Base-by-base conservation (phyloP, 2,113 vertebrate genomes). In the Engraulis encrasicolus region DNA sequence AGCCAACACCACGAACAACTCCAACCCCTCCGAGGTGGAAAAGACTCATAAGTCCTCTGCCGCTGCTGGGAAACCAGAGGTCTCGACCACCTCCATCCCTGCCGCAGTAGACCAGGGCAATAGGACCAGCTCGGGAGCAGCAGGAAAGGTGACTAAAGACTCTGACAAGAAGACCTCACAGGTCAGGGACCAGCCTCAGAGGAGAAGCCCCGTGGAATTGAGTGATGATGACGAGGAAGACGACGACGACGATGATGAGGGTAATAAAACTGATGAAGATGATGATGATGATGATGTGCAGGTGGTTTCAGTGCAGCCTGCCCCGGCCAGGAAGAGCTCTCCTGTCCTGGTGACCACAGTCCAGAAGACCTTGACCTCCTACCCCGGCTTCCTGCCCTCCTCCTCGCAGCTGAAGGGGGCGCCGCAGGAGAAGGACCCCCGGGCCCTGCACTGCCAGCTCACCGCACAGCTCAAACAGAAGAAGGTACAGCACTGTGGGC, bases 401-500 rank as follows among this genome's bases (percentile, higher is more conserved):
- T 84, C 87, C 18, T n/a, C n/a, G n/a, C 88, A 87, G 0, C 0
- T 79, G 78, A 87, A 87, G 80, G 74, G 11, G n/a, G n/a, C n/a
- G n/a, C n/a, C n/a, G 88, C 81, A 92, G 19, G 54, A 79, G 37
- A 89, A 78, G 58, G 88, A 91, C 84, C 85, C 88, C 6, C 88
- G 50, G 84, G 90, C 84, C 74, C 89, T 96, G 77, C 94, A 87
- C 48, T 91, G 52, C 34, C 87, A 91, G 83, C 96, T 98, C 50
- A 84, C 91, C 0, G 71, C 90, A 0, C 96, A 99, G 81, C 95
- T 99, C 79, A 94, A 94, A 66, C 96, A 97, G 87, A 98, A 97
- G 85, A 97, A 98, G 97, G 98, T 99, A 86, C 40, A 82, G 37
- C n/a, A n/a, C 9, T 80, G 50, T 52, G 50, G 14, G 50, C 18